Conservation (phyloP, 2,888 invertebrate species). For the Helicoverpa assulta region DNA sequence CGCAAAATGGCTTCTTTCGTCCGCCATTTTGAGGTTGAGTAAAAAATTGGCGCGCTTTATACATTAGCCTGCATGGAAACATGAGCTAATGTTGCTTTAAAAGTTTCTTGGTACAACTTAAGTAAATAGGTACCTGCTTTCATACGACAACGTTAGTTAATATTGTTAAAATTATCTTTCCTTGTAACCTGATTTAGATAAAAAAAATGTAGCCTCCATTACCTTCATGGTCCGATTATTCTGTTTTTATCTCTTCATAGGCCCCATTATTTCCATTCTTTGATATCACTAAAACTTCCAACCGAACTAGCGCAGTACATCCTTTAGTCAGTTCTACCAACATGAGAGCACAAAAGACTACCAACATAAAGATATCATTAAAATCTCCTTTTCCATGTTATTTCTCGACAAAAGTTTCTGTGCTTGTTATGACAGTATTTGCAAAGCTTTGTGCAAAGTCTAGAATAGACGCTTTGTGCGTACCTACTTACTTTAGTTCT, state of each 20-base stretch:
- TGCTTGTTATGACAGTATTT: slow-evolving; percentile 63
- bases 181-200: not conserved
- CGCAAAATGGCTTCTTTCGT: slow-evolving; percentile 84
- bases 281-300: slow-evolving; percentile 25
- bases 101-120: too few species aligned
- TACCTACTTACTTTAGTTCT: slow-evolving; percentile 32
- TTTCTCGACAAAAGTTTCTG: slow-evolving; percentile 58
- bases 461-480: slow-evolving; percentile 41
- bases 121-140: too few species aligned
- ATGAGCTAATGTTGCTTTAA: not conserved
- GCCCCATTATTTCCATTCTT: slow-evolving; percentile 14
- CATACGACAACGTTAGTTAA: too few species aligned
- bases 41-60: slow-evolving; percentile 66
- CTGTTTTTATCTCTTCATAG: not conserved
- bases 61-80: slow-evolving; percentile 24
- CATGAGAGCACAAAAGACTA: slow-evolving; percentile 47
- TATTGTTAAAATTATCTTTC: too few species aligned
- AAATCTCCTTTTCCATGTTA: slow-evolving; percentile 62
- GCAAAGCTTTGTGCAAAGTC: slow-evolving; percentile 56
- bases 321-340: slow-evolving; percentile 42
- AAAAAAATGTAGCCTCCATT: not conserved
- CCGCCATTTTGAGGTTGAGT: slow-evolving; percentile 81
- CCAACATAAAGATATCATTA: slow-evolving; percentile 63
- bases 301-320: slow-evolving; percentile 33
- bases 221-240: not conserved